Evolutionary conservation across 2,888 invertebrate species (phyloP), one percentile per base, ranked within the genome.

Genomic region (Suillia variegata): DNA sequence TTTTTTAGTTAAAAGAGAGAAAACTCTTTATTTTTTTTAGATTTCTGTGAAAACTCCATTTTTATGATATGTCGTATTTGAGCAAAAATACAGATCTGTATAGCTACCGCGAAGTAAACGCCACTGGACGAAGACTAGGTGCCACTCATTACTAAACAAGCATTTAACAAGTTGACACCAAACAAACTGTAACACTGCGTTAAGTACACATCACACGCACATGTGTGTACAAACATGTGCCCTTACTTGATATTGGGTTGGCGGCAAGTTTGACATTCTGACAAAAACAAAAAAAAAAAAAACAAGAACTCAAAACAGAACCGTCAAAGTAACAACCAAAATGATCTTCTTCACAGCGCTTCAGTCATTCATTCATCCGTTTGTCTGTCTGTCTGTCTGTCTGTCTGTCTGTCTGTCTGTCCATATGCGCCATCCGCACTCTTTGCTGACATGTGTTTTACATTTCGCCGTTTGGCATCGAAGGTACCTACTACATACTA

Each of bases 361-460:
- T 38, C 38, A n/a, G n/a, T 13, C 38, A 38, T 12, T n/a, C 51
- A 56, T 58, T 65, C 57, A 26, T 42, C n/a, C n/a, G n/a, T 38
- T 18, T 18, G 26, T 48, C 12, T 15, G 21, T 21, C 13, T 24
- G 47, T 47, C 21, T 17, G 15, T 54, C 13, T 15, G 56, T 57
- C 34, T 59, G 60, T 63, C 64, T 64, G 67, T 68, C 67, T 73
- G 65, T 69, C 74, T 74, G 74, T 74, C 71, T 74, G 71, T 73
- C 64, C 74, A 70, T 69, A 67, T 65, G 20, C 21, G 38, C 24
- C 12, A 18, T 4, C 38, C 15, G n/a, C 38, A 38, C 38, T 24
- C 31, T n/a, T n/a, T n/a, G n/a, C n/a, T 15, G 31, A 21, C 17
- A 18, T 21, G 17, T 45, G 34, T 56, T 26, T 20, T 48, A 42